Conservation (phyloP, 2,797 vertebrate genomes). For the Allobates femoralis region DNA sequence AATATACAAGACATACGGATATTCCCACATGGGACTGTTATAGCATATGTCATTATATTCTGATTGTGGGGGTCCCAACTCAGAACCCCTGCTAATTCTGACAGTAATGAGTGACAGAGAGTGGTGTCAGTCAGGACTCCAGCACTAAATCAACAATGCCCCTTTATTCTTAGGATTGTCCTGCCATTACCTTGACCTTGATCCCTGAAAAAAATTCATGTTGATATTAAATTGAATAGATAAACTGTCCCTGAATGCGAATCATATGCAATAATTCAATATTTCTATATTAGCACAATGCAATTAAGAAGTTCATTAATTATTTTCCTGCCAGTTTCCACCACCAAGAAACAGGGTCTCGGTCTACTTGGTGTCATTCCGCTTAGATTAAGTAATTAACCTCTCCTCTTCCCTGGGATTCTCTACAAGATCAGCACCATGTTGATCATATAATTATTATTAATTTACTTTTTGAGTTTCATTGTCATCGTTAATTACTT, state of each 20-base stretch:
- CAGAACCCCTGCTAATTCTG: too few species aligned
- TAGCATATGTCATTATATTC: too few species aligned
- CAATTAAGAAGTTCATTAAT: constrained; percentile 83
- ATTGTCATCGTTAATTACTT: constrained; percentile 90
- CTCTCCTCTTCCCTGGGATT: constrained; percentile 84
- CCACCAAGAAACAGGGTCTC: constrained; percentile 75
- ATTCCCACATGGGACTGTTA: too few species aligned
- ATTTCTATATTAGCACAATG: constrained; percentile 76
- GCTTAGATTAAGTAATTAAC: constrained; percentile 85
- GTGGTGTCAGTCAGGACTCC: too few species aligned
- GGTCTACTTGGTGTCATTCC: constrained; percentile 78
- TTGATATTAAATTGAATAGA: neutral
- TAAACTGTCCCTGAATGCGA: constrained; percentile 69
- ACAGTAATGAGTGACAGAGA: too few species aligned
- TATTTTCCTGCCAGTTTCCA: constrained; percentile 78
- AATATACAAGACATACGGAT: too few species aligned
- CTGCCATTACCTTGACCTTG: neutral
- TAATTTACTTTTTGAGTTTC: constrained; percentile 82
- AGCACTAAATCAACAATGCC: too few species aligned
- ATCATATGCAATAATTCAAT: constrained; percentile 74
- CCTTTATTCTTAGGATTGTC: too few species aligned
- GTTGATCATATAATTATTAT: constrained; percentile 88
- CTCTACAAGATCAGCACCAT: constrained; percentile 80
- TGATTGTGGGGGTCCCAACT: too few species aligned
- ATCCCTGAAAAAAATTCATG: neutral